A percentile compares a stretch with the other conserved stretches of the same genome.
Conservation (phyloP, 2,888 invertebrate species). For the Coelopa pilipes region DNA sequence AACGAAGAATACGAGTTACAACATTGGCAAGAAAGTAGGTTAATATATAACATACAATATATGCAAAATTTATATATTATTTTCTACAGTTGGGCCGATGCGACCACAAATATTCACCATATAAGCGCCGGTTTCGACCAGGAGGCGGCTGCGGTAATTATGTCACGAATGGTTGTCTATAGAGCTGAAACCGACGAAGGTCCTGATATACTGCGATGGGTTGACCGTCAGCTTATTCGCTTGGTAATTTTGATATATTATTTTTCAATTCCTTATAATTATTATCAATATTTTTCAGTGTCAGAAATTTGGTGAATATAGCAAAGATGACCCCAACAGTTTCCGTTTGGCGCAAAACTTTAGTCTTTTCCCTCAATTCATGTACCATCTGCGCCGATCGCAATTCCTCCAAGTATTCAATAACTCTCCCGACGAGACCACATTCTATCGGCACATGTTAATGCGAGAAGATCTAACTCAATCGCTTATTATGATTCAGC, state of each 20-base stretch:
- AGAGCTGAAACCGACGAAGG: slow-evolving; percentile 95
- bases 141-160: slow-evolving; percentile 96
- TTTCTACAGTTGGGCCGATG: slow-evolving; percentile 89
- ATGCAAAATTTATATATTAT: neutral
- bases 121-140: slow-evolving; percentile 97
- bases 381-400: slow-evolving; percentile 98
- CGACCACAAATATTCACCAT: slow-evolving; percentile 87
- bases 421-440: slow-evolving; percentile 99
- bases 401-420: slow-evolving; percentile 99
- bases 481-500: slow-evolving; percentile 99
- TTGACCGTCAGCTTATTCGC: slow-evolving; percentile 96
- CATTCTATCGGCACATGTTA: slow-evolving; percentile 97
- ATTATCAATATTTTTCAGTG: slow-evolving; percentile 74
- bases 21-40: slow-evolving; percentile 93
- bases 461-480: slow-evolving; percentile 98
- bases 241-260: slow-evolving; percentile 72
- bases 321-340: slow-evolving; percentile 96
- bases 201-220: slow-evolving; percentile 97
- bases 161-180: slow-evolving; percentile 96
- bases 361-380: slow-evolving; percentile 98
- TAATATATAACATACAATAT: neutral
- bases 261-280: slow-evolving; percentile 1
- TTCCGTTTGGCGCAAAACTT: slow-evolving; percentile 97
- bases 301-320: slow-evolving; percentile 99
- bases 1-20: slow-evolving; percentile 93